These are phyloP conservation scores for Anguilla megastoma DNA, from an alignment of 2,797 vertebrate species.

Conservation along the genomic window DNA sequence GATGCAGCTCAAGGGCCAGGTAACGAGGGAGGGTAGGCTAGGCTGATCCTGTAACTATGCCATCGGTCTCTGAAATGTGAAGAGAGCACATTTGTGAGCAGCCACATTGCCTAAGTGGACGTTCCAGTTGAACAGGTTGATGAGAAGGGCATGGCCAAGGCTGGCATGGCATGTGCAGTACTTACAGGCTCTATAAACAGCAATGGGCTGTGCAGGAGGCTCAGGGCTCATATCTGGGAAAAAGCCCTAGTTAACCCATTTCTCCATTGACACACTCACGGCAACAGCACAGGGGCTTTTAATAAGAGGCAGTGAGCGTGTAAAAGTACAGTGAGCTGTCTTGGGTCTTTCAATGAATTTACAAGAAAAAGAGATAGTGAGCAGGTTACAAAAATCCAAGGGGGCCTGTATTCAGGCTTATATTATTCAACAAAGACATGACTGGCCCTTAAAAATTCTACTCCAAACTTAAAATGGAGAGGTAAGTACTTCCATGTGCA, in stretches of 20 bases:
- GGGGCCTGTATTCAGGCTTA: neutral
- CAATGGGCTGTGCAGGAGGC: neutral
- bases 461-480: neutral
- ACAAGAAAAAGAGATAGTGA: neutral
- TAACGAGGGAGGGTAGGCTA: neutral
- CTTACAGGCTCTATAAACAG: neutral
- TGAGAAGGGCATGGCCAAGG: neutral
- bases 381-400: neutral
- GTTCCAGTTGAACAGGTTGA: neutral
- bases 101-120: neutral
- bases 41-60: neutral
- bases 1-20: neutral
- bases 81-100: neutral
- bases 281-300: neutral
- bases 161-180: neutral
- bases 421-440: neutral
- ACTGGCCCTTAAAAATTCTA: neutral
- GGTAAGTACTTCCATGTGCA: neutral
- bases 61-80: neutral
- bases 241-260: conserved; percentile 4
- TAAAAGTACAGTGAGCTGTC: conserved; percentile 5
- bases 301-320: neutral
- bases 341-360: neutral
- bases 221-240: neutral
- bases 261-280: neutral